Evolutionary conservation across 1,140 invertebrate genomes (phyloP).

Genomic region (Leptestheria dahalacensis): DNA sequence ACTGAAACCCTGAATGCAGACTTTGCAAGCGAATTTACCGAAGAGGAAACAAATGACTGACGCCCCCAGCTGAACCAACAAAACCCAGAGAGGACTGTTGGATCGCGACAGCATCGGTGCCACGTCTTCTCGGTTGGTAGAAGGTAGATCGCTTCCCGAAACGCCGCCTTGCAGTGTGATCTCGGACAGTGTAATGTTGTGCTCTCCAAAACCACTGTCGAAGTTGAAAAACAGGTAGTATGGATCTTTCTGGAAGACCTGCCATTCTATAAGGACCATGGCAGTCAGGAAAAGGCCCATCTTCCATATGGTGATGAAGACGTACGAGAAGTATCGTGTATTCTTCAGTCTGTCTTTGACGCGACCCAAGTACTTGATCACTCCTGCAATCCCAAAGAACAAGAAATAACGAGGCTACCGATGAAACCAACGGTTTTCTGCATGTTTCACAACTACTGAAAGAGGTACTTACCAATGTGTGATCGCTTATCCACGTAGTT

Average conservation of each 20-base stretch:
- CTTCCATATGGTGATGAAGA: conserved; percentile 27
- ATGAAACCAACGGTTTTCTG: not conserved
- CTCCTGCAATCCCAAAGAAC: conserved; percentile 23
- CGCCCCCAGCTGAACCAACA: conserved; percentile 63
- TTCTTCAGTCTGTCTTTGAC: conserved; percentile 26
- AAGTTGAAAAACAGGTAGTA: conserved; percentile 49
- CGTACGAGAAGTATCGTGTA: conserved; percentile 31
- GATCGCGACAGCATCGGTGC: conserved; percentile 36
- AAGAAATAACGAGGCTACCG: too few species aligned
- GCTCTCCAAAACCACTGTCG: conserved; percentile 52
- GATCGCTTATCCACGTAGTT: conserved; percentile 30
- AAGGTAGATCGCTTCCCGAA: conserved; percentile 17
- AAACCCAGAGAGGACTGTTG: conserved; percentile 56
- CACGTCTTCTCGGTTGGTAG: conserved; percentile 18
- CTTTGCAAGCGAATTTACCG: conserved; percentile 32
- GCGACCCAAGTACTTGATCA: conserved; percentile 26
- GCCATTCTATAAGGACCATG: conserved; percentile 20
- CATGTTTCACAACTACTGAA: not conserved
- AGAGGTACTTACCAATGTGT: conserved; percentile 16
- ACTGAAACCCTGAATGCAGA: conserved; percentile 63
- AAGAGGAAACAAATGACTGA: conserved; percentile 81
- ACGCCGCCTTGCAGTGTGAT: conserved; percentile 25
- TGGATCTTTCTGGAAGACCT: not conserved
- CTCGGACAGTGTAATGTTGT: conserved; percentile 61
- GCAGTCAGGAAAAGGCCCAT: conserved; percentile 24